Evolutionary conservation across 1,140 invertebrate species (phyloP), one percentile per base, ranked within the genome.

Genomic region (Paraescarpia echinospica): DNA sequence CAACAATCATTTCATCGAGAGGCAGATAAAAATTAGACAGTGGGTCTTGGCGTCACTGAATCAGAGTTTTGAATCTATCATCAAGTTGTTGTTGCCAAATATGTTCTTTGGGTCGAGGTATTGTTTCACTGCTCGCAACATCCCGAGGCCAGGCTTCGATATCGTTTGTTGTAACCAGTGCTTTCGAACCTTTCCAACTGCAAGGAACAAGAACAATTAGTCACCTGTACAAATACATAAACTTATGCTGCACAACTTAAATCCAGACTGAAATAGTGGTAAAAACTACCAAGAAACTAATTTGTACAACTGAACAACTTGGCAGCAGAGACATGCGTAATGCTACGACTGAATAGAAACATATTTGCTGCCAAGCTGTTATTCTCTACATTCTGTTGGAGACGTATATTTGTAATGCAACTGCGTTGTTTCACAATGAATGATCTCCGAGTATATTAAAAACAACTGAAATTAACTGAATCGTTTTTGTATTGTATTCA

Each of bases 21-120:
- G 34, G n/a, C 35, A 33, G n/a, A 90, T 35, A 33, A 18, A 90
- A 18, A 18, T 18, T 35, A 90, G 14, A 90, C 1, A 33, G 34
- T 41, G 35, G 34, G 14, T 90, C 33, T 22, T 90, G 34, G 2
- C n/a, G 14, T 90, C 0, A 31, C 33, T 33, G 12, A 9, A n/a
- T 41, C 35, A 90, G 22, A 90, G 90, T 91, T 51, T 91, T 8
- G 34, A 91, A 22, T 91, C 91, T 35, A 91, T 91, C 93, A 93
- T 93, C 5, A 99, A 97, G 96, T 99, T 99, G 27, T 98, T 97
- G 93, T 97, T 97, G 0, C 98, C 98, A 96, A 99, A 99, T 92
- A 99, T 97, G 95, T 99, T 99, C 34, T 98, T 97, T 0, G 99
- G 99, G 96, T 99, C 99, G 18, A 99, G 96, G 93, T 98, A 97